Evolutionary conservation across 2,888 invertebrate species (phyloP).

Genomic region (Scaptomyza reducta): DNA sequence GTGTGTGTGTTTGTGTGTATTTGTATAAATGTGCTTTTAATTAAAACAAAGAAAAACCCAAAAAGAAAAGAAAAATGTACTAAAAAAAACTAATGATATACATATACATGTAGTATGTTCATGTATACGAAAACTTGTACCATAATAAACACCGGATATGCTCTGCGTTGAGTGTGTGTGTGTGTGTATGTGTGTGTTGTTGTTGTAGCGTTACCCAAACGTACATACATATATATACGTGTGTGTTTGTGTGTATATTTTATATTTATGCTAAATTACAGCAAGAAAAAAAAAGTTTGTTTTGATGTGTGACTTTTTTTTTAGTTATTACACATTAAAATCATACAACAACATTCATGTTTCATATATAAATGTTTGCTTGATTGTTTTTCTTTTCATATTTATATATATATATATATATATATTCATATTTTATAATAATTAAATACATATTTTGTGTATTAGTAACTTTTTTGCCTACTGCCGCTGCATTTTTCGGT

Average conservation of each 20-base stretch:
- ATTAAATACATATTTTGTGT: conserved; percentile 57
- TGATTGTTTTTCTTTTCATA: neutral
- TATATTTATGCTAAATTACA: conserved; percentile 59
- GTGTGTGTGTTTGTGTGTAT: conserved; percentile 9
- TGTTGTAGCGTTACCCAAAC: conserved; percentile 38
- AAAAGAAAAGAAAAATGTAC: conserved; percentile 1
- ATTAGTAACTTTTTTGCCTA: conserved; percentile 54
- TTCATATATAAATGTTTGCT: conserved; percentile 3
- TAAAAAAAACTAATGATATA: neutral
- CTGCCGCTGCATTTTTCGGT: conserved; percentile 28
- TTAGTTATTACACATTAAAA: conserved; percentile 31
- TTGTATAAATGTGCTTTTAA: conserved; percentile 1
- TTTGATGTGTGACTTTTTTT: conserved; percentile 27
- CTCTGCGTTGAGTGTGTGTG: conserved; percentile 16
- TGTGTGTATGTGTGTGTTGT: conserved; percentile 11
- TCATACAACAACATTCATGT: conserved; percentile 47
- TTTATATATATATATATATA: neutral
- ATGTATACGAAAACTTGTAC: conserved; percentile 28
- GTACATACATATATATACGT: neutral
- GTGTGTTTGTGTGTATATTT: neutral
- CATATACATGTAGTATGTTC: neutral
- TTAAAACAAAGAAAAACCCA: conserved; percentile 7
- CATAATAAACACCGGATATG: conserved; percentile 31
- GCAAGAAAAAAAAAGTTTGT: conserved; percentile 47
- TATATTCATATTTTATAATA: conserved; percentile 47